Percentiles rank a stretch among this genome's conserved stretches.
These are phyloP conservation scores for Tolmerus cingulatus DNA, from an alignment of 2,888 invertebrate genomes.

Conservation along the genomic window DNA sequence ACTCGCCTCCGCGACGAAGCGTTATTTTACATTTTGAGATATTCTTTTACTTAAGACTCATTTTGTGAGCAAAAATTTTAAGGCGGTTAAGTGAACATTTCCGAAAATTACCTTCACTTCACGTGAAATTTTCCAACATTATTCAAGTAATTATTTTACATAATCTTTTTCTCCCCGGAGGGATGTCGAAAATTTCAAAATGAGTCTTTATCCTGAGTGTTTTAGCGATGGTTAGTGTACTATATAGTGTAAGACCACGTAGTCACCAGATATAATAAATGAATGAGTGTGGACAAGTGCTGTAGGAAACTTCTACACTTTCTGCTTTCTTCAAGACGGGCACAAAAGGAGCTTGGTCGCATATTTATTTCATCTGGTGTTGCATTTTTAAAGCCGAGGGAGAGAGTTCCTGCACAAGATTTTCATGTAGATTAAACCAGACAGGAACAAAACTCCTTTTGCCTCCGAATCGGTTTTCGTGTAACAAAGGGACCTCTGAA, in stretches of 20 bases:
- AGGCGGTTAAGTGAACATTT: neutral
- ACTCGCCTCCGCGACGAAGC: neutral
- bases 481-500: neutral
- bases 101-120: neutral
- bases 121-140: neutral
- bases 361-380: neutral
- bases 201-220: neutral
- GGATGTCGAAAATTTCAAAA: neutral
- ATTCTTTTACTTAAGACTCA: neutral
- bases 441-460: neutral
- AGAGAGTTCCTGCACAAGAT: neutral
- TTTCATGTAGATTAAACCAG: neutral
- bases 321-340: neutral
- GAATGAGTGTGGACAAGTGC: neutral
- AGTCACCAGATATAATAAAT: neutral
- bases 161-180: neutral
- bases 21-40: neutral
- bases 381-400: neutral
- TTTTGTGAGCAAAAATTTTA: neutral
- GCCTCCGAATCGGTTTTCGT: neutral
- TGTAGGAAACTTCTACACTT: neutral
- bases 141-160: neutral
- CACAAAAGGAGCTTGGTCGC: neutral
- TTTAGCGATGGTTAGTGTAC: neutral
- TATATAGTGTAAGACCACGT: neutral